Conservation (phyloP, 2,113 vertebrate genomes). For the Alosa alosa region DNA sequence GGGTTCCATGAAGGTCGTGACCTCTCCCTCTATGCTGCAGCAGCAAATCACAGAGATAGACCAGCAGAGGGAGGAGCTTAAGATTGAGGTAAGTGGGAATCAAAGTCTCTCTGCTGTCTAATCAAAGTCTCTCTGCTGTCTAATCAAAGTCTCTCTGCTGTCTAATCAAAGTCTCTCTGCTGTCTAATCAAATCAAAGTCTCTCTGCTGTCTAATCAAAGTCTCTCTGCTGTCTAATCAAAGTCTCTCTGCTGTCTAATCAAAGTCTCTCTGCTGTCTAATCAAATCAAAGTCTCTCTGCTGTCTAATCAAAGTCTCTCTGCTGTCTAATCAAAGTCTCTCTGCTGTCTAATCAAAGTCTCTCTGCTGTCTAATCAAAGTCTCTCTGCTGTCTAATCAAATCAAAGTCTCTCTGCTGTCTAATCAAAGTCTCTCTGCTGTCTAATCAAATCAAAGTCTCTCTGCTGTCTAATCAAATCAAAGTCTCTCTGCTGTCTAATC, state of each 20-base stretch:
- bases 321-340: too few species aligned
- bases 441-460: conserved; percentile 21
- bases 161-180: too few species aligned
- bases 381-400: too few species aligned
- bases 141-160: conserved; percentile 20
- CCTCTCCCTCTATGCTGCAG: conserved; percentile 66
- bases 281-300: too few species aligned
- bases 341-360: conserved; percentile 19
- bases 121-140: conserved; percentile 19
- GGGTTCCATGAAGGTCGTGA: conserved; percentile 50
- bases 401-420: too few species aligned
- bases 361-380: neutral
- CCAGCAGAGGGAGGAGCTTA: conserved; percentile 80
- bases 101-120: too few species aligned
- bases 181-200: too few species aligned
- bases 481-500: too few species aligned
- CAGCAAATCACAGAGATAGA: conserved; percentile 79
- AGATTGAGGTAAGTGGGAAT: conserved; percentile 74
- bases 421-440: too few species aligned
- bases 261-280: conserved; percentile 26
- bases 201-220: too few species aligned
- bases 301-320: conserved; percentile 21
- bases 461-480: too few species aligned
- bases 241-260: too few species aligned
- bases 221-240: conserved; percentile 20